phyloP scores from a whole-genome alignment of 2,113 vertebrate genomes.

The Microtus oregoni region DNA sequence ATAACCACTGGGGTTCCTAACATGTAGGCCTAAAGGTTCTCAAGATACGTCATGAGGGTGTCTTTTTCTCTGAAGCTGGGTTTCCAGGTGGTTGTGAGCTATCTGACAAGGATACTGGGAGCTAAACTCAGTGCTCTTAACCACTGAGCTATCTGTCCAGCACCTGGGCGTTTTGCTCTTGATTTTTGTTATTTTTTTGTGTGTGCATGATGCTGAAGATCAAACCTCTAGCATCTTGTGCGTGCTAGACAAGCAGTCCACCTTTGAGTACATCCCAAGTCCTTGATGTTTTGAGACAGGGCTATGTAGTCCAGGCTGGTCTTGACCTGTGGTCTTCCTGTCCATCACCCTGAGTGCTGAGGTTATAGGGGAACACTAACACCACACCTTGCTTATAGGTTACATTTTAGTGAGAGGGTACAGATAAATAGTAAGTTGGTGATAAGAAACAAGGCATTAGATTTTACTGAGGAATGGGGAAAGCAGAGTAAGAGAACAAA shows the following conservation, averaged over 20 bases:
- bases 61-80: not conserved
- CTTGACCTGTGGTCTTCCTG: not conserved
- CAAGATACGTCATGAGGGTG: not conserved
- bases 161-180: not conserved
- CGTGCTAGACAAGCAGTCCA: not conserved
- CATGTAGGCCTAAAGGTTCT: not conserved
- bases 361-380: not conserved
- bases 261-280: not conserved
- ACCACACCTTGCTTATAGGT: not conserved
- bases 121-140: not conserved
- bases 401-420: conserved; percentile 41
- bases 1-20: not conserved
- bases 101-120: not conserved
- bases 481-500: not conserved
- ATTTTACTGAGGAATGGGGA: conserved; percentile 19
- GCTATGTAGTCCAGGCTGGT: not conserved
- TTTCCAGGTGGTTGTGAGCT: not conserved
- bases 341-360: not conserved
- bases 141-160: not conserved
- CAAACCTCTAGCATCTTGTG: not conserved
- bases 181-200: not conserved
- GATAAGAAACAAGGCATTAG: not conserved
- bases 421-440: conserved; percentile 2
- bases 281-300: not conserved
- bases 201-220: not conserved